These are phyloP conservation scores for Recurvirostra avosetta DNA, from an alignment of 2,113 vertebrate genomes.

Conservation along the genomic window DNA sequence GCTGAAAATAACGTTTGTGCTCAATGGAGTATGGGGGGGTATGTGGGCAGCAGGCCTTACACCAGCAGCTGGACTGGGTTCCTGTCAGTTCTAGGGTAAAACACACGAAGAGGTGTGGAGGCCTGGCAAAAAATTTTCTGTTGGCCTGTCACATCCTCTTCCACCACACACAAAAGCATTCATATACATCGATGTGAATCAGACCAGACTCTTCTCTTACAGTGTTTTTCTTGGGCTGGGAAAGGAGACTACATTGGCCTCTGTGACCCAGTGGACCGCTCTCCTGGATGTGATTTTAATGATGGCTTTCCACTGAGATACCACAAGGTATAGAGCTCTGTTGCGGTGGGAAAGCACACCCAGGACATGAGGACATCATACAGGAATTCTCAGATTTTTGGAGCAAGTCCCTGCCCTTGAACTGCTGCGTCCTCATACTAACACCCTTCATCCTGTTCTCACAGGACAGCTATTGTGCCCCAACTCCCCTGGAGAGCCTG, in stretches of 20 bases:
- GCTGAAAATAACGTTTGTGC: not conserved
- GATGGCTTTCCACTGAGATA: not conserved
- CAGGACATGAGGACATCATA: not conserved
- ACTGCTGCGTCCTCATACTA: not conserved
- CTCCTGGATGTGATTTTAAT: not conserved
- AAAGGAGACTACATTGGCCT: not conserved
- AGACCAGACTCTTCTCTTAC: not conserved
- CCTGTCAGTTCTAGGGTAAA: not conserved
- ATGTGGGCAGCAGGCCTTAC: not conserved
- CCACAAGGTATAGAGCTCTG: not conserved
- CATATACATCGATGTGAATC: not conserved
- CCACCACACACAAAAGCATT: not conserved
- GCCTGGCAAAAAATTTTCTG: not conserved
- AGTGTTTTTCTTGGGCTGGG: not conserved
- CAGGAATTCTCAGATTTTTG: not conserved
- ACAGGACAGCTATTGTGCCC: not conserved
- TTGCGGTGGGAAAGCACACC: not conserved
- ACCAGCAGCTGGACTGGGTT: not conserved
- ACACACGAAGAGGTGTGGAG: not conserved
- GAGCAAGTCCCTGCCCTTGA: not conserved
- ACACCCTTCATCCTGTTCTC: not conserved
- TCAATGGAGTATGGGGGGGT: not conserved
- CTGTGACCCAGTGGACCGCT: not conserved
- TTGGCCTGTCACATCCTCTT: not conserved
- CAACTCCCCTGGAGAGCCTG: not conserved